Evolutionary conservation across 2,113 vertebrate species (phyloP).

Genomic region (Hepsetus odoe): DNA sequence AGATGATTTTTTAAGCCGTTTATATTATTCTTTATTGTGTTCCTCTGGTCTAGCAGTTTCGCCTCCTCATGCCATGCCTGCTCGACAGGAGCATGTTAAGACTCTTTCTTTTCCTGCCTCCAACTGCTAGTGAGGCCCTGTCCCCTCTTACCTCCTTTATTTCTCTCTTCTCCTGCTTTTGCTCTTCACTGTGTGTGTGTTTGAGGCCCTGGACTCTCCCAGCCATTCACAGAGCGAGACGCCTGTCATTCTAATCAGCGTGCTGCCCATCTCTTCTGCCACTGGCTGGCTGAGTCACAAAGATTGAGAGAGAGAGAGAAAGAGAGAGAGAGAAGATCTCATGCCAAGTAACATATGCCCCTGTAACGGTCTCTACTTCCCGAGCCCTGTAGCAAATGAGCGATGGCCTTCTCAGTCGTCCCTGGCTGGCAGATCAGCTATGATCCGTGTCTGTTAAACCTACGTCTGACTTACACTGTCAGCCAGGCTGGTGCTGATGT

Average conservation of each 20-base stretch:
- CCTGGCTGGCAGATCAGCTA: conserved; percentile 68
- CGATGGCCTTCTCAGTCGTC: conserved; percentile 56
- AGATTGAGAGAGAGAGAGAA: conserved; percentile 41
- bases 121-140: conserved; percentile 39
- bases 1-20: background rate
- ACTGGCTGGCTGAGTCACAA: conserved; percentile 50
- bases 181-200: conserved; percentile 33
- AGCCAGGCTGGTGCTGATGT: conserved; percentile 60
- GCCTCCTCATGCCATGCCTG: conserved; percentile 31
- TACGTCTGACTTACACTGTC: conserved; percentile 73
- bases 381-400: conserved; percentile 63
- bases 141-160: conserved; percentile 36
- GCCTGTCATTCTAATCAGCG: conserved; percentile 76
- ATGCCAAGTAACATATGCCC: conserved; percentile 75
- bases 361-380: conserved; percentile 72
- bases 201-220: conserved; percentile 39
- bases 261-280: conserved; percentile 61
- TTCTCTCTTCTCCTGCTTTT: conserved; percentile 40
- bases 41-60: background rate
- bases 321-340: conserved; percentile 57
- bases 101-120: conserved; percentile 28
- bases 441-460: conserved; percentile 75
- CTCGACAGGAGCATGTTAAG: conserved; percentile 42
- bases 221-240: conserved; percentile 57
- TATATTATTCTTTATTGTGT: background rate